Base-by-base conservation (phyloP, 2,888 invertebrate species). In the Priocnemis perturbator region DNA sequence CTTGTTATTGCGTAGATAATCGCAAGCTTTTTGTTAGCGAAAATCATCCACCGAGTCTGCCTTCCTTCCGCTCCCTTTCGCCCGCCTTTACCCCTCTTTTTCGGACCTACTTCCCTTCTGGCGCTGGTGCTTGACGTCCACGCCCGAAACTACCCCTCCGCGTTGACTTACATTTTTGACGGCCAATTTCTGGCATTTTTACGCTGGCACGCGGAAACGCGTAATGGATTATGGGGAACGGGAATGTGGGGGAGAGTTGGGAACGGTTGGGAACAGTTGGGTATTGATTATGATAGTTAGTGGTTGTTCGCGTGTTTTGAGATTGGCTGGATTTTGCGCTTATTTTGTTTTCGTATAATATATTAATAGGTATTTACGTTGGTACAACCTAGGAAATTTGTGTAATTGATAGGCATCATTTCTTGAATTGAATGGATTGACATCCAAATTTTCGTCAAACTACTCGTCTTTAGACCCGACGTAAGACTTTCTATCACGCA, bases 1-100 rank as follows among this genome's bases (percentile, higher is more conserved):
- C 80, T 84, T 81, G 86, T 88, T 87, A 86, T 83, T 74, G 64
- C 77, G 61, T 73, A 76, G 71, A 86, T 85, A 86, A 85, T 86
- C 82, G 79, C 76, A 74, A 80, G 82, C 82, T 83, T 86, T 85
- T 85, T 85, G 84, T 85, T 85, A 83, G 81, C 78, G 80, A 79
- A 80, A 79, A 79, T 79, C 75, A 44, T 58, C 45, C 55, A 21
- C 15, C 44, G n/a, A 15, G 21, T 37, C 20, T 5, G 30, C 15
- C 23, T 3, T 11, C 30, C 21, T 57, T 57, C 57, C 20, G 1
- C 15, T 55, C 15, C 57, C 11, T 57, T 37, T 21, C 53, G 1
- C 15, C 21, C 23, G 14, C 17, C 23, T 1, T 50, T 50, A 9
- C 11, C 37, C 37, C 11, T 9, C 37, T 50, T 50, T 19, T 7